Evolutionary conservation across 1,140 invertebrate genomes (phyloP).

Genomic region (Musca vetustissima): DNA sequence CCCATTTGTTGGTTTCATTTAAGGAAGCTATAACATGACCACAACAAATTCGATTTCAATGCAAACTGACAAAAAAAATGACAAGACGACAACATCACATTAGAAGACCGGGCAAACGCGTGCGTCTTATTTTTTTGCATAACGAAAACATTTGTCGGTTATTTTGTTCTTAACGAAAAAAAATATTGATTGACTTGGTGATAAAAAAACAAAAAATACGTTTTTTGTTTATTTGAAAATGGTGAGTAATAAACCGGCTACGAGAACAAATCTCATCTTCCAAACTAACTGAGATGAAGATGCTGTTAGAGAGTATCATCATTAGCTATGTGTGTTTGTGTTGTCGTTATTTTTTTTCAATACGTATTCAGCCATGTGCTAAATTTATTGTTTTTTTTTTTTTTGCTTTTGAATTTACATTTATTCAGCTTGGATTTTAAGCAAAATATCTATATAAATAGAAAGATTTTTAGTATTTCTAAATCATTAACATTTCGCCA

Average conservation of each 20-base stretch:
- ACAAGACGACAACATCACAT: too few species aligned
- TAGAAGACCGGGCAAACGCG: too few species aligned
- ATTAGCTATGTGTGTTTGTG: too few species aligned
- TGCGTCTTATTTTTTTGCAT: too few species aligned
- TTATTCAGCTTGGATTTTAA: constrained; percentile 11
- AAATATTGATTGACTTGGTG: too few species aligned
- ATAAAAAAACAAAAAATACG: too few species aligned
- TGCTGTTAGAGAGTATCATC: constrained; percentile 12
- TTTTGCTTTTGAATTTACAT: constrained; percentile 11
- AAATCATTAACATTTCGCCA: constrained; percentile 20
- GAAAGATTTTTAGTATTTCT: background rate
- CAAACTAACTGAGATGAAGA: background rate
- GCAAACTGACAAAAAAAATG: too few species aligned
- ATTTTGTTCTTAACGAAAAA: too few species aligned
- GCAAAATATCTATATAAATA: constrained; percentile 27
- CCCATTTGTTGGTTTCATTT: too few species aligned
- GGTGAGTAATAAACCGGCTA: constrained; percentile 20
- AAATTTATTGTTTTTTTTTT: constrained; percentile 5
- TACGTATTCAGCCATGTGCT: background rate
- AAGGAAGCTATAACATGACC: too few species aligned
- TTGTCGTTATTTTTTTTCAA: constrained; percentile 9
- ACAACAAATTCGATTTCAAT: too few species aligned
- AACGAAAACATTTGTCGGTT: too few species aligned
- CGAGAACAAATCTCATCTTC: background rate
- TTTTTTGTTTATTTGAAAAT: background rate